Percentiles rank a stretch among this genome's conserved stretches.
phyloP scores from a whole-genome alignment of 2,113 vertebrate species.

The Mormyrus lacerda region DNA sequence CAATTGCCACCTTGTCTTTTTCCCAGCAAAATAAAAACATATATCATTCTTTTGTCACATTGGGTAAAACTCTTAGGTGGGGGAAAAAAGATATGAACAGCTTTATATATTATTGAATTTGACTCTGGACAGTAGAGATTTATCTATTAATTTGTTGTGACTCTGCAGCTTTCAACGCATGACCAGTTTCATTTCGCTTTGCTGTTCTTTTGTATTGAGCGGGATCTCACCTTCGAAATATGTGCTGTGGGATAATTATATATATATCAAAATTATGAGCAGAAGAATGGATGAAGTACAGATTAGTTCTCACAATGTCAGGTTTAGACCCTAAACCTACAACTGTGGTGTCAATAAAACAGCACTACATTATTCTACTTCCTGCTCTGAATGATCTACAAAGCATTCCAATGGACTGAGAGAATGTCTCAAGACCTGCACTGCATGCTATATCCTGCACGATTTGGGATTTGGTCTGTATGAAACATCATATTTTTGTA shows the following conservation, averaged over 20 bases:
- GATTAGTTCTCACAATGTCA: slow-evolving; percentile 51
- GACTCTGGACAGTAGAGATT: slow-evolving; percentile 51
- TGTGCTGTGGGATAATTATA: slow-evolving; percentile 57
- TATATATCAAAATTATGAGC: slow-evolving; percentile 62
- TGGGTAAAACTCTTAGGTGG: slow-evolving; percentile 15
- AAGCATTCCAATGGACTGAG: not conserved
- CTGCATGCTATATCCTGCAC: not conserved
- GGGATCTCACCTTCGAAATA: slow-evolving; percentile 55
- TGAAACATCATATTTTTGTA: not conserved
- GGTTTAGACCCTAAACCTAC: slow-evolving; percentile 35
- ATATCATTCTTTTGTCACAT: slow-evolving; percentile 8
- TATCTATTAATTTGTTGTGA: slow-evolving; percentile 68
- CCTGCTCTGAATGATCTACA: not conserved
- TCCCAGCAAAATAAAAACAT: not conserved
- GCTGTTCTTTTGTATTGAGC: slow-evolving; percentile 53
- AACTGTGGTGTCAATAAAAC: slow-evolving; percentile 23
- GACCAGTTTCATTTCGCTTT: slow-evolving; percentile 60
- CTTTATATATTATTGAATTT: slow-evolving; percentile 27
- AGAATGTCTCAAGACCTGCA: not conserved
- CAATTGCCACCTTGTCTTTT: not conserved
- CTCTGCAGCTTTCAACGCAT: slow-evolving; percentile 51
- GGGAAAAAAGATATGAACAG: slow-evolving; percentile 24
- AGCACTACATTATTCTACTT: not conserved
- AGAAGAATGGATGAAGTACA: slow-evolving; percentile 50
- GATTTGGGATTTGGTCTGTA: not conserved